A percentile compares a stretch with the other conserved stretches of the same genome.
These are phyloP conservation scores for Euleptes europaea DNA, from an alignment of 2,113 vertebrate genomes.

Conservation along the genomic window DNA sequence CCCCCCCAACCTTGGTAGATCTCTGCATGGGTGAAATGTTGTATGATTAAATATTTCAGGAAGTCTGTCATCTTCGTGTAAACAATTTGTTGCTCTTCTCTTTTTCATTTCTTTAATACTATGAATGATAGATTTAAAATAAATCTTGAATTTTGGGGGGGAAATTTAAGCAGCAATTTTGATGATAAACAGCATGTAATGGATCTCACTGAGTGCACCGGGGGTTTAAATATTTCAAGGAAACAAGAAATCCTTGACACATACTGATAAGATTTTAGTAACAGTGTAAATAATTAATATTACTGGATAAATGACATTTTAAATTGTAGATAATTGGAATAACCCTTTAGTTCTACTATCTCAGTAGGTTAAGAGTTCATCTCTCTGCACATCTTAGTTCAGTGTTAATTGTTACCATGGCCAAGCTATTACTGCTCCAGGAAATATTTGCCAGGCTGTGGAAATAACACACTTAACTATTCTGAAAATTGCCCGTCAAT, in stretches of 20 bases:
- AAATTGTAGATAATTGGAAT: neutral
- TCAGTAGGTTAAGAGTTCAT: neutral
- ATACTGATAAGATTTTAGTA: neutral
- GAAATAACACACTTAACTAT: neutral
- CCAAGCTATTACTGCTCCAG: neutral
- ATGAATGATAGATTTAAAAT: neutral
- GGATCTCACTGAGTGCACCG: neutral
- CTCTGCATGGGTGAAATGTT: neutral
- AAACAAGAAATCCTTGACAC: neutral
- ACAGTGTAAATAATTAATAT: neutral
- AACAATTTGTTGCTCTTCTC: neutral
- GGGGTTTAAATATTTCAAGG: neutral
- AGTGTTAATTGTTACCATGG: neutral
- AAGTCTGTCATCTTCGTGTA: neutral
- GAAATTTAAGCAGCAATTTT: neutral
- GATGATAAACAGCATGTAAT: neutral
- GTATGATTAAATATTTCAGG: rapidly evolving
- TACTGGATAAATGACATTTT: slow-evolving; percentile 22
- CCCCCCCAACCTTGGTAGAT: rapidly evolving
- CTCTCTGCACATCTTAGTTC: neutral
- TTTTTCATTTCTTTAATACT: neutral
- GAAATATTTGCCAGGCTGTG: neutral
- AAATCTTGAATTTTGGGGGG: neutral
- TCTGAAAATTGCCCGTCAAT: neutral
- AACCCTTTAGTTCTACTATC: neutral